phyloP scores from a whole-genome alignment of 2,888 invertebrate genomes.

The Oscheius sp. region DNA sequence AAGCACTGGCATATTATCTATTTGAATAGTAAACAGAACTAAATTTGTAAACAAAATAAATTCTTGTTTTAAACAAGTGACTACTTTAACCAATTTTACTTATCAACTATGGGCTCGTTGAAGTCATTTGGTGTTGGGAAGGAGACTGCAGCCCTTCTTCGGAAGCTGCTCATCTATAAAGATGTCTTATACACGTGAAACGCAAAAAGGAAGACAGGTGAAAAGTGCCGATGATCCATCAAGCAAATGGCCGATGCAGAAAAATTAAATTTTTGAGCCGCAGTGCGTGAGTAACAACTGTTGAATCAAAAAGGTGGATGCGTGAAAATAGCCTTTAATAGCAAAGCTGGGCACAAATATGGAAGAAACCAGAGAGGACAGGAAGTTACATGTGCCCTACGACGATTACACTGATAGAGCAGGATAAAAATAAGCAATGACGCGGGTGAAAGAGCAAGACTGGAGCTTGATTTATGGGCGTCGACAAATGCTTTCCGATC shows the following conservation, averaged over 20 bases:
- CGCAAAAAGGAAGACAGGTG: too few relatives aligned
- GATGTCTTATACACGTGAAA: too few relatives aligned
- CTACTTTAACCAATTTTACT: neutral
- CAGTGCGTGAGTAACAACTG: too few relatives aligned
- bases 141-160: slow-evolving; percentile 54
- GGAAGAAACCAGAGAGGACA: neutral
- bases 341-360: too few relatives aligned
- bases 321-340: too few relatives aligned
- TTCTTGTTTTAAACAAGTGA: too few relatives aligned
- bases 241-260: neutral
- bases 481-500: slow-evolving; percentile 24
- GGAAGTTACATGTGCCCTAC: slow-evolving; percentile 27
- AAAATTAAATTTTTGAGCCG: neutral
- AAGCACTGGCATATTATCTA: neutral
- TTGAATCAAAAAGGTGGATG: too few relatives aligned
- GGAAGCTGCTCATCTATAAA: slow-evolving; percentile 51
- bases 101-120: slow-evolving; percentile 50
- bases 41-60: neutral
- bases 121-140: slow-evolving; percentile 47
- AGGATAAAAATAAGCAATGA: slow-evolving; percentile 32
- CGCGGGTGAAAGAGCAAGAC: slow-evolving; percentile 20
- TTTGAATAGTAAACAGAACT: neutral
- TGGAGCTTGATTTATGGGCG: slow-evolving; percentile 23
- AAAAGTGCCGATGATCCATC: too few relatives aligned
- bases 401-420: slow-evolving; percentile 26